Conservation (phyloP, 2,888 invertebrate species). For the Diaprepes abbreviatus region DNA sequence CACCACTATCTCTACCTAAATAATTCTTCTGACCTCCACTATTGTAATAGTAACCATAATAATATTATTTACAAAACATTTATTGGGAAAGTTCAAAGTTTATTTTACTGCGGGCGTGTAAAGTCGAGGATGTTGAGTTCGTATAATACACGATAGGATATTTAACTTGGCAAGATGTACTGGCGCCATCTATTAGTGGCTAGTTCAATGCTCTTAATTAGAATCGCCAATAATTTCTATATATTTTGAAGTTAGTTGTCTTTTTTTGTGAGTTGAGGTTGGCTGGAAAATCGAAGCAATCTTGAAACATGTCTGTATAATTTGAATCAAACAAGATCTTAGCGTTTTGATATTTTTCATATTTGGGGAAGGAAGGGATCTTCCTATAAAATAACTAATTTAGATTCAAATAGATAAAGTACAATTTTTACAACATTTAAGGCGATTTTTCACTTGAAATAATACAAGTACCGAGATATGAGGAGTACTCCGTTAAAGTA, state of each 20-base stretch:
- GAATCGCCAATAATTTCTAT: conserved; percentile 83
- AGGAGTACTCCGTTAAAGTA: conserved; percentile 74
- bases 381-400: conserved; percentile 60
- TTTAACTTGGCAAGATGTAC: conserved; percentile 91
- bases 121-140: conserved; percentile 85
- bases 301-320: conserved; percentile 14
- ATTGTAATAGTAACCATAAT: conserved; percentile 80
- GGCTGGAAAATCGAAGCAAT: conserved; percentile 53
- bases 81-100: conserved; percentile 81
- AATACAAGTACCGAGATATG: conserved; percentile 71
- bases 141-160: conserved; percentile 84
- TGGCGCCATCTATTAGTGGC: conserved; percentile 72
- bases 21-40: conserved; percentile 79
- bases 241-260: conserved; percentile 81
- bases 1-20: conserved; percentile 80
- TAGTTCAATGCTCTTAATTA: conserved; percentile 80
- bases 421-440: conserved; percentile 80
- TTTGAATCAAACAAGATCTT: conserved; percentile 77
- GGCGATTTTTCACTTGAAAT: conserved; percentile 75
- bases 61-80: conserved; percentile 82
- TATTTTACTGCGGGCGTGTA: conserved; percentile 85
- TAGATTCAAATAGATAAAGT: conserved; percentile 68
- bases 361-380: conserved; percentile 71
- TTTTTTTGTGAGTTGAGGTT: conserved; percentile 61
- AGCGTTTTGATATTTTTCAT: conserved; percentile 70